Evolutionary conservation across 2,113 vertebrate genomes (phyloP).

Genomic region (Neoarius graeffei): DNA sequence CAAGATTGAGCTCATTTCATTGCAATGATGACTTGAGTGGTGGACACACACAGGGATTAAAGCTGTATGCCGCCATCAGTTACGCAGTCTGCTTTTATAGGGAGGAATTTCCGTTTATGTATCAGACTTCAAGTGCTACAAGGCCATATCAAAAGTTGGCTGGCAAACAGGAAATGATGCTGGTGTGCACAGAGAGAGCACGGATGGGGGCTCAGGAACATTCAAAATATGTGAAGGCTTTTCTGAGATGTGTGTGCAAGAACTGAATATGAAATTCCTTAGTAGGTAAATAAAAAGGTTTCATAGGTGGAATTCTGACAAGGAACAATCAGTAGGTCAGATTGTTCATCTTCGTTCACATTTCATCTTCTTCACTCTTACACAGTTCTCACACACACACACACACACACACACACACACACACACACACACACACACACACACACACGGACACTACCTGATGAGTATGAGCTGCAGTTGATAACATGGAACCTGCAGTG

Average conservation of each 20-base stretch:
- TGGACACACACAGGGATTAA: conserved; percentile 13
- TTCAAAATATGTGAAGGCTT: neutral
- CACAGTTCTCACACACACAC: neutral
- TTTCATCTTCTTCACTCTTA: conserved; percentile 30
- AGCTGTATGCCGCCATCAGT: neutral
- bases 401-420: neutral
- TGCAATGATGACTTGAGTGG: no score
- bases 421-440: neutral
- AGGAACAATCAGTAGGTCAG: conserved; percentile 56
- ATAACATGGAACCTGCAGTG: neutral
- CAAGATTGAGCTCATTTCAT: neutral
- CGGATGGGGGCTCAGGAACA: conserved; percentile 34
- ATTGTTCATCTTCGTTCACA: conserved; percentile 66
- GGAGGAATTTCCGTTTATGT: conserved; percentile 63
- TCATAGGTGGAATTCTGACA: conserved; percentile 55
- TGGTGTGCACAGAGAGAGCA: conserved; percentile 3
- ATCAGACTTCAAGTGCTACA: conserved; percentile 36
- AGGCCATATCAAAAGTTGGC: neutral
- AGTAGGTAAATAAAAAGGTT: conserved; percentile 41
- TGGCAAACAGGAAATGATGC: conserved; percentile 42
- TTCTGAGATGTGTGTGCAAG: conserved; percentile 6
- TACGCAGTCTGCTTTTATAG: conserved; percentile 60
- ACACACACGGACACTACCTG: conserved; percentile 29
- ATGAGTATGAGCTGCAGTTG: conserved; percentile 11
- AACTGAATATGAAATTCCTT: conserved; percentile 19